Evolutionary conservation across 53 echinoderm and acorn worm genomes (phyloP), one percentile per base, ranked within the genome.

Genomic region (Henricia sp.): DNA sequence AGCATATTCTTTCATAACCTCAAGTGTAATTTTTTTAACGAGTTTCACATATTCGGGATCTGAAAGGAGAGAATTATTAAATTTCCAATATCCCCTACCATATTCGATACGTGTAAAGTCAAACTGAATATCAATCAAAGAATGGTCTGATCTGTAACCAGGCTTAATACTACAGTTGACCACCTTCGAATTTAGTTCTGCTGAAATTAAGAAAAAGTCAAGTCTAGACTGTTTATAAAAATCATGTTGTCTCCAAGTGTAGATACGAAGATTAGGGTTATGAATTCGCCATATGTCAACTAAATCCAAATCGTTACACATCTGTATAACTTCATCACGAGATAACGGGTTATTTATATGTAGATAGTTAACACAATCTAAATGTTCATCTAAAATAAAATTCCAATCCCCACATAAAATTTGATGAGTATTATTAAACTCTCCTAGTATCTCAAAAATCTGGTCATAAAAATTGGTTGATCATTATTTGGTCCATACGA

Each of bases 341-440:
- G 85, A 71, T 43, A 66, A 6, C 6, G 67, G 86, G 40, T 86
- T 86, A 37, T 76, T 76, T 0, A 86, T 8, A 52, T 67, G 36
- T 3, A 48, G 0, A 23, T 86, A 86, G 42, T 75, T 86, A 0
- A 65, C 34, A 63, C 74, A 74, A 52, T 86, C 76, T 21, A 86
- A 17, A 36, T 75, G 25, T 29, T 51, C 59, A 65, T 76, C 37
- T 36, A 74, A 21, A 40, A 86, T 74, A 25, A 86, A n/a, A 65
- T 76, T 86, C 75, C 67, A 86, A n/a, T 86, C 77, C 1, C 86
- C 86, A 25, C 74, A 86, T n/a, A 74, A 19, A 74, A 86, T 86
- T 3, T 3, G 6, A 36, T 65, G 33, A 0, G 74, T 2, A 50
- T 85, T 85, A 13, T 74, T 23, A 2, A 76, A 34, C 9, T 62